These are phyloP conservation scores for Mantis religiosa DNA, from an alignment of 2,888 invertebrate genomes.

Conservation along the genomic window DNA sequence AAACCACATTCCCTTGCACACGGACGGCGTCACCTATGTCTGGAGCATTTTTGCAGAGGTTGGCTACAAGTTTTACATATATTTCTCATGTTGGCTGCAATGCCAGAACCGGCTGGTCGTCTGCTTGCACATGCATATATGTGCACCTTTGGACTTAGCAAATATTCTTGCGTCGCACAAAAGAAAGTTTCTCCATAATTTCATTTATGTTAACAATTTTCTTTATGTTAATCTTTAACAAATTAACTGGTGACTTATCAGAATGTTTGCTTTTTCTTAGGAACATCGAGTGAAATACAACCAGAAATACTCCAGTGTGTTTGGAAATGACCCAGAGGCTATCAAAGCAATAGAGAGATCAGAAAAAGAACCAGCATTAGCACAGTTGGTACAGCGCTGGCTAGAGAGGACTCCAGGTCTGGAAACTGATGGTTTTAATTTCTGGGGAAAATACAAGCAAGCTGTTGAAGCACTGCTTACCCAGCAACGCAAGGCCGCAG, in stretches of 20 bases:
- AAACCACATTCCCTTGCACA: too few relatives aligned
- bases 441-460: constrained; percentile 86
- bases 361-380: constrained; percentile 78
- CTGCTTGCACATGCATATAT: too few relatives aligned
- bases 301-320: constrained; percentile 83
- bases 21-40: too few relatives aligned
- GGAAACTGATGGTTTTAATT: constrained; percentile 78
- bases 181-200: too few relatives aligned
- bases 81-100: too few relatives aligned
- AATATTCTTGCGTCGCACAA: too few relatives aligned
- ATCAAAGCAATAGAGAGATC: constrained; percentile 58
- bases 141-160: too few relatives aligned
- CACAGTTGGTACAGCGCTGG: constrained; percentile 86
- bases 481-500: constrained; percentile 61
- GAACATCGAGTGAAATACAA: constrained; percentile 91
- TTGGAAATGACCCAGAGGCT: constrained; percentile 67
- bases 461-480: constrained; percentile 68
- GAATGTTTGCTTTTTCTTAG: constrained; percentile 41
- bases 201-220: too few relatives aligned
- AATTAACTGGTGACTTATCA: neutral
- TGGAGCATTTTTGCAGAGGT: too few relatives aligned
- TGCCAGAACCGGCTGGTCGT: too few relatives aligned
- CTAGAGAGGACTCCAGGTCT: constrained; percentile 91
- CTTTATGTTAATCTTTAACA: too few relatives aligned
- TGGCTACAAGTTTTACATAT: too few relatives aligned